Evolutionary conservation across 1,140 invertebrate genomes (phyloP).

Genomic region (Trichonephila clavipes): DNA sequence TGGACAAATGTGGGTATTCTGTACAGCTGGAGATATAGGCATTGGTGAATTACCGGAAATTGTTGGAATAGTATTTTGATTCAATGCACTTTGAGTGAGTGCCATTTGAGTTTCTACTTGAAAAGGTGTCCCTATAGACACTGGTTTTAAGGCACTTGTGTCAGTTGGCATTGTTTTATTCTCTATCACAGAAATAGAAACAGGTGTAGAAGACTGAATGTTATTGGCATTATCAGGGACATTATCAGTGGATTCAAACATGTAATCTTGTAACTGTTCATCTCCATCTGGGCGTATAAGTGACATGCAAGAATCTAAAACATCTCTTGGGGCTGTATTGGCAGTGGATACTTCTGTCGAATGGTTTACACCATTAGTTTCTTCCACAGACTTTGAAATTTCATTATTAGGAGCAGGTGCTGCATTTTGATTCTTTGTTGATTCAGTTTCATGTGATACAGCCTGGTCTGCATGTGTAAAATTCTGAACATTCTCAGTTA

Average conservation of each 20-base stretch:
- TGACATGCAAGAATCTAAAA: conserved; percentile 19
- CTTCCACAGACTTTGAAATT: not conserved
- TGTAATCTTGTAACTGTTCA: not conserved
- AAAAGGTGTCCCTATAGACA: conserved; percentile 23
- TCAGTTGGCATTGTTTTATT: not conserved
- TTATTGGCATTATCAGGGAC: not conserved
- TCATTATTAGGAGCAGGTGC: not conserved
- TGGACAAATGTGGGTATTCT: not conserved
- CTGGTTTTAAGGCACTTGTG: not conserved
- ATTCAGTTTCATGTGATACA: not conserved
- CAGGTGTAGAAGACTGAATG: not conserved
- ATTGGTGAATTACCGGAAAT: not conserved
- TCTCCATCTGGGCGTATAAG: conserved; percentile 39
- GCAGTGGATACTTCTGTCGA: not conserved
- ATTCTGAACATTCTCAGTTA: not conserved
- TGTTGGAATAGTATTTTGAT: not conserved
- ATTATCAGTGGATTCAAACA: not conserved
- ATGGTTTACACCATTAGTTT: not conserved
- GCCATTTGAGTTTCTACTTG: conserved; percentile 7
- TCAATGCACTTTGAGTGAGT: not conserved
- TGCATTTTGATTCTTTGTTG: not conserved
- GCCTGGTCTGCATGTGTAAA: not conserved
- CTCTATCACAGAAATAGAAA: not conserved
- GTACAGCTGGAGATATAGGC: not conserved
- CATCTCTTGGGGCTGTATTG: not conserved